phyloP scores from a whole-genome alignment of 2,113 vertebrate genomes.

The Gambusia holbrooki region DNA sequence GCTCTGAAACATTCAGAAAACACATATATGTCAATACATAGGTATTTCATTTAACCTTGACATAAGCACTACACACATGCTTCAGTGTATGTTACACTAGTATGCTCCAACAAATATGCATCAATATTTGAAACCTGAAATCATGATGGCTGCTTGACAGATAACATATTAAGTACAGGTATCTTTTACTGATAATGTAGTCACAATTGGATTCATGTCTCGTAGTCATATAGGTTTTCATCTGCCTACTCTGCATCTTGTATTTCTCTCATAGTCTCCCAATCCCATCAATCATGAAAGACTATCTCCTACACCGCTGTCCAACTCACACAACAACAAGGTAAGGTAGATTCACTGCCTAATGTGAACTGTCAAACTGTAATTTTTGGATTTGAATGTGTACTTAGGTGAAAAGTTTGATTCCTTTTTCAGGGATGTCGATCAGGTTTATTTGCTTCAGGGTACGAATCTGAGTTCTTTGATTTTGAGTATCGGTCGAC shows the following conservation, averaged over 20 bases:
- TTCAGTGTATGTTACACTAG: not conserved
- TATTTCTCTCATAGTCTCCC: slow-evolving; percentile 62
- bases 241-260: slow-evolving; percentile 30
- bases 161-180: slow-evolving; percentile 19
- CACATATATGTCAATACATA: not conserved
- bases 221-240: slow-evolving; percentile 20
- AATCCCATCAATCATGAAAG: slow-evolving; percentile 55
- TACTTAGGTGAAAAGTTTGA: no score
- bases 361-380: no score
- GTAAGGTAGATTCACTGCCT: slow-evolving; percentile 42
- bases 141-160: slow-evolving; percentile 20
- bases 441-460: no score
- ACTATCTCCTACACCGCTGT: slow-evolving; percentile 36
- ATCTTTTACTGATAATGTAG: slow-evolving; percentile 8
- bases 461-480: no score
- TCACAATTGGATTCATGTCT: slow-evolving; percentile 10
- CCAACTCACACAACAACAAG: slow-evolving; percentile 64
- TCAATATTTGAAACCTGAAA: slow-evolving; percentile 22
- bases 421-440: no score
- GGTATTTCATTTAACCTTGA: slow-evolving; percentile 12
- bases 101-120: slow-evolving; percentile 1
- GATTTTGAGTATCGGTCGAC: no score
- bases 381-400: no score
- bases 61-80: not conserved
- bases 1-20: not conserved